Evolutionary conservation across 2,888 invertebrate genomes (phyloP).

Genomic region (Amiota communis): DNA sequence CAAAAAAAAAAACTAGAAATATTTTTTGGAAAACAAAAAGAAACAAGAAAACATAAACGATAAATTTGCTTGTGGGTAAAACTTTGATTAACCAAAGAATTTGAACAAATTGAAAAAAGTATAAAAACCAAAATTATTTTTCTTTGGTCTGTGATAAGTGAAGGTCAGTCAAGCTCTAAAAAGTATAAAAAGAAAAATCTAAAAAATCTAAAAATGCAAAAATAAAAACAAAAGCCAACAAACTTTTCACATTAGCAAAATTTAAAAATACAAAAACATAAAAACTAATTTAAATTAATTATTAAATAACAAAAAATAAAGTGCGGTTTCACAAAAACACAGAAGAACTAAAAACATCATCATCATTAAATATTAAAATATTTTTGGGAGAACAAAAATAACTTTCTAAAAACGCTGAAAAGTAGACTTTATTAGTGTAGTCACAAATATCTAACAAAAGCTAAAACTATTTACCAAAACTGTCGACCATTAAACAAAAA

Average conservation of each 20-base stretch:
- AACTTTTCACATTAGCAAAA: constrained; percentile 58
- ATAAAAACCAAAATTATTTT: constrained; percentile 43
- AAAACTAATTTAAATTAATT: constrained; percentile 47
- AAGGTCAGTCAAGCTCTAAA: constrained; percentile 59
- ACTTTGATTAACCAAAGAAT: too few relatives aligned
- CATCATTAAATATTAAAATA: constrained; percentile 41
- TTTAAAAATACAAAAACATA: constrained; percentile 59
- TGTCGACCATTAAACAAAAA: constrained; percentile 48
- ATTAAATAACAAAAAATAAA: constrained; percentile 49
- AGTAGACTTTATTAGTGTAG: constrained; percentile 54
- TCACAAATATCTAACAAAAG: neutral
- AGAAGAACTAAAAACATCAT: constrained; percentile 37
- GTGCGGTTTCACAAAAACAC: constrained; percentile 55
- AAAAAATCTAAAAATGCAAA: constrained; percentile 29
- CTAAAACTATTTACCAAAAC: constrained; percentile 2
- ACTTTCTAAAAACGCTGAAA: constrained; percentile 59
- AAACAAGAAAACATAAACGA: constrained; percentile 21
- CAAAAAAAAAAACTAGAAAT: constrained; percentile 14
- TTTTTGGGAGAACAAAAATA: constrained; percentile 1
- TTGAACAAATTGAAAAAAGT: constrained; percentile 20
- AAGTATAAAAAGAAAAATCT: constrained; percentile 30
- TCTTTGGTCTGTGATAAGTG: constrained; percentile 72
- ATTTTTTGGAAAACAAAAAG: constrained; percentile 10
- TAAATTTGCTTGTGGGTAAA: constrained; percentile 25
- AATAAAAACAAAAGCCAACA: constrained; percentile 48